Evolutionary conservation across 2,113 vertebrate genomes (phyloP).

Genomic region (Scartelaos histophorus): DNA sequence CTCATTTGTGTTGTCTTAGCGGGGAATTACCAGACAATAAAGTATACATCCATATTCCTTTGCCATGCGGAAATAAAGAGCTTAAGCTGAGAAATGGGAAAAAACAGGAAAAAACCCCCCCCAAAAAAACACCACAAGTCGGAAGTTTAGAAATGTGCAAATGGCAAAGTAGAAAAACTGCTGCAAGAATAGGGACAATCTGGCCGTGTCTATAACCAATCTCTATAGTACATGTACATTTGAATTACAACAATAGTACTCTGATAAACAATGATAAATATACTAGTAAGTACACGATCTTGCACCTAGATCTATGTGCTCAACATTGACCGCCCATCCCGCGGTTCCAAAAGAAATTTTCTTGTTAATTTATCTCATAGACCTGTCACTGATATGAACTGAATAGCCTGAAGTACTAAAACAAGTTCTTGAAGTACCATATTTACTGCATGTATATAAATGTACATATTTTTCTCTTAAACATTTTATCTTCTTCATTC

Average conservation of each 20-base stretch:
- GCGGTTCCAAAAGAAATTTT: no score
- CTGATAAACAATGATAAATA: background rate
- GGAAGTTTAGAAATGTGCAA: background rate
- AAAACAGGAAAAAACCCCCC: background rate
- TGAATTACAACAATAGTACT: background rate
- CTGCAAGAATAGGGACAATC: background rate
- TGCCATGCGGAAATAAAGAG: conserved; percentile 10
- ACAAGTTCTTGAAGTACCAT: no score
- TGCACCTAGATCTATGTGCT: no score
- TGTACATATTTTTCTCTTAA: no score
- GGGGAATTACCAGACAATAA: conserved; percentile 39
- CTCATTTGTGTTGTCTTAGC: conserved; percentile 47
- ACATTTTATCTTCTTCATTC: no score
- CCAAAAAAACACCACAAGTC: background rate
- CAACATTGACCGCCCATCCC: no score
- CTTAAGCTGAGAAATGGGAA: conserved; percentile 23
- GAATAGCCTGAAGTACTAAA: no score
- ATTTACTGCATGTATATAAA: no score
- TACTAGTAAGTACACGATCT: no score
- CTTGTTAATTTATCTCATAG: no score
- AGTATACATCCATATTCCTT: conserved; percentile 32
- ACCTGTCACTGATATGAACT: no score
- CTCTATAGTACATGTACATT: background rate
- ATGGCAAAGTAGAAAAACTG: conserved; percentile 16
- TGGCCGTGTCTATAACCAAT: background rate